phyloP scores from a whole-genome alignment of 2,797 vertebrate species.

The Xenops minutus region DNA sequence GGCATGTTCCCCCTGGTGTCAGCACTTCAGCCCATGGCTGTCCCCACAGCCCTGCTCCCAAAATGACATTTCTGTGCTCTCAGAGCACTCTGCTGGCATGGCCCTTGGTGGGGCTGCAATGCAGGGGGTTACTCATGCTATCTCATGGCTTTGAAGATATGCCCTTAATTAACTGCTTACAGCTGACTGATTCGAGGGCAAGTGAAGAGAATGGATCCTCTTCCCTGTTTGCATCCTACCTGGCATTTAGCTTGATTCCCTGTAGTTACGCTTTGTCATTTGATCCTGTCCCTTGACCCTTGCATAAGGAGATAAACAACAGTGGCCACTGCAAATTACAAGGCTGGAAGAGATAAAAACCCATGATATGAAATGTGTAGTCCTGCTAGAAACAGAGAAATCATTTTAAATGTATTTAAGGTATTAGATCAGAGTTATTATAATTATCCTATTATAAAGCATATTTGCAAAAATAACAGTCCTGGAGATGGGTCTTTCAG shows the following conservation, averaged over 20 bases:
- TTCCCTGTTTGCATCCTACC: not conserved
- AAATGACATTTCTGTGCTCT: not conserved
- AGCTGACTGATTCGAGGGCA: fast-evolving
- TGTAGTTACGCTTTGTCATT: not conserved
- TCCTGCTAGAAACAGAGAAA: not conserved
- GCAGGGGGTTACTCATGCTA: fast-evolving
- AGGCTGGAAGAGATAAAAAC: not conserved
- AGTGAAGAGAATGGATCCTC: not conserved
- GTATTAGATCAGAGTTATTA: not conserved
- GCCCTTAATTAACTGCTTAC: not conserved
- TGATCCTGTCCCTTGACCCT: not conserved
- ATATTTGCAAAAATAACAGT: not conserved
- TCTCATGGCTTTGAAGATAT: not conserved
- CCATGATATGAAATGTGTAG: not conserved
- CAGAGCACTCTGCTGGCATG: not conserved
- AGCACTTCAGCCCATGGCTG: not conserved
- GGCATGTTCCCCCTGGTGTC: fast-evolving
- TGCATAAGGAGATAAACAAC: not conserved
- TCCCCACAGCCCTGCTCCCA: not conserved
- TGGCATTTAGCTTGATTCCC: not conserved
- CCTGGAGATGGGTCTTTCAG: not conserved
- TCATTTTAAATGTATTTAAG: not conserved
- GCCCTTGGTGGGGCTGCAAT: not conserved
- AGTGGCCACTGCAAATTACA: not conserved
- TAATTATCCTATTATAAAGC: not conserved